Evolutionary conservation across 2,113 vertebrate species (phyloP).

Genomic region (Hemiscyllium ocellatum): DNA sequence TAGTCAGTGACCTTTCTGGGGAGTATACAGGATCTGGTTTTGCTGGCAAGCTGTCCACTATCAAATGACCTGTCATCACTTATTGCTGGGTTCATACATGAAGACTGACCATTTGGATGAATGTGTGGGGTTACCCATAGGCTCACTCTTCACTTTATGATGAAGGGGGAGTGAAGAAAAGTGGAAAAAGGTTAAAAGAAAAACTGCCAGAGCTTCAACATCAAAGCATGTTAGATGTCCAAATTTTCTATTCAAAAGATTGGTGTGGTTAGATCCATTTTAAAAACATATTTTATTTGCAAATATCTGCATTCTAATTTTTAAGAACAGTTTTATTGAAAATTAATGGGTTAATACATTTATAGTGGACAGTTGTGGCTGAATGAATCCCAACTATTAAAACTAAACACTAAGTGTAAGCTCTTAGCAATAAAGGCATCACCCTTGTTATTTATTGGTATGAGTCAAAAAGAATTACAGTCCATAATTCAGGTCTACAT

Average conservation of each 20-base stretch:
- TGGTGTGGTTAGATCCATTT: not conserved
- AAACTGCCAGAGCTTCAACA: not conserved
- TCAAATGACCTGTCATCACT: not conserved
- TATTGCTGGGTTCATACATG: not conserved
- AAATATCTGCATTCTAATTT: not conserved
- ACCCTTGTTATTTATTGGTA: slow-evolving; percentile 52
- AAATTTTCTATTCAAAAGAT: not conserved
- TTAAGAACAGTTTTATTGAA: not conserved
- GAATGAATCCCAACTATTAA: slow-evolving; percentile 39
- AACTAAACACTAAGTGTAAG: slow-evolving; percentile 42
- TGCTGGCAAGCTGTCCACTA: not conserved
- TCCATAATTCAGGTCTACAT: slow-evolving; percentile 49
- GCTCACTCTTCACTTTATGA: not conserved
- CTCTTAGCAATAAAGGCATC: slow-evolving; percentile 48
- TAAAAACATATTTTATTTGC: not conserved
- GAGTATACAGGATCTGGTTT: not conserved
- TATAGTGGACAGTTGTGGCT: not conserved
- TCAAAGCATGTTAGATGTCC: not conserved
- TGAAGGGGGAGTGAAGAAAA: not conserved
- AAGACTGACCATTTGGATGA: not conserved
- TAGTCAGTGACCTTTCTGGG: not conserved
- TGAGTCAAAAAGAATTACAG: slow-evolving; percentile 53
- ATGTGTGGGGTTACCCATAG: not conserved
- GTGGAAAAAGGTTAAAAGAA: not conserved
- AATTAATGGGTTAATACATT: slow-evolving; percentile 22